Evolutionary conservation across 2,888 invertebrate species (phyloP), one percentile per base, ranked within the genome.

Genomic region (Agrotis segetum): DNA sequence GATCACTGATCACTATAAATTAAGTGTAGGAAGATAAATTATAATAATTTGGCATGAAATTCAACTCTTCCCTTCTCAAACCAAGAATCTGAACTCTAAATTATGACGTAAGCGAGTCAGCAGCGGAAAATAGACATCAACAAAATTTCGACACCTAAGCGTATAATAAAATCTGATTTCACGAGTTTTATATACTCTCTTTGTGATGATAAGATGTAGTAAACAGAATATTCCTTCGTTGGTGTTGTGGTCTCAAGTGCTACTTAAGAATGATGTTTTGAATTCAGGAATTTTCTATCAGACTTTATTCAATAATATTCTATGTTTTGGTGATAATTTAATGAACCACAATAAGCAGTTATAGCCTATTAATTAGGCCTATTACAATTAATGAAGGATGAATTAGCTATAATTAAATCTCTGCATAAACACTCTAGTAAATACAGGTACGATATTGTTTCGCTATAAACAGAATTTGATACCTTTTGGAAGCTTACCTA

Each of bases 401-500:
- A 6, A 34, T 4, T 29, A 11, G 13, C 11, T 29, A 4, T 55
- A 29, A 11, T 2, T 34, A 34, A 29, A 17, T 4, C 11, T 55
- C 29, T 29, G 29, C 29, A 4, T n/a, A n/a, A n/a, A 13, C 13
- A 34, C n/a, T 13, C 34, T n/a, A 3, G n/a, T 6, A 1, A 56
- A 13, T 56, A 19, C n/a, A 56, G 56, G 34, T 56, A 56, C 2
- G n/a, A 34, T 14, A n/a, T n/a, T 56, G 14, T 34, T n/a, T n/a
- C 34, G n/a, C 3, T 7, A 34, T 34, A 56, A 56, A 34, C 56
- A 56, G 56, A 56, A 46, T 46, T 14, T 56, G 49, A 80, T 83
- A 84, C 84, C 80, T 86, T 85, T 82, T 78, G 84, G 73, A 52
- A 81, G 85, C 84, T 90, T 86, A 85, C 74, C 62, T 70, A 87